Conservation (phyloP, 2,797 vertebrate species). For the Esox masquinongy region DNA sequence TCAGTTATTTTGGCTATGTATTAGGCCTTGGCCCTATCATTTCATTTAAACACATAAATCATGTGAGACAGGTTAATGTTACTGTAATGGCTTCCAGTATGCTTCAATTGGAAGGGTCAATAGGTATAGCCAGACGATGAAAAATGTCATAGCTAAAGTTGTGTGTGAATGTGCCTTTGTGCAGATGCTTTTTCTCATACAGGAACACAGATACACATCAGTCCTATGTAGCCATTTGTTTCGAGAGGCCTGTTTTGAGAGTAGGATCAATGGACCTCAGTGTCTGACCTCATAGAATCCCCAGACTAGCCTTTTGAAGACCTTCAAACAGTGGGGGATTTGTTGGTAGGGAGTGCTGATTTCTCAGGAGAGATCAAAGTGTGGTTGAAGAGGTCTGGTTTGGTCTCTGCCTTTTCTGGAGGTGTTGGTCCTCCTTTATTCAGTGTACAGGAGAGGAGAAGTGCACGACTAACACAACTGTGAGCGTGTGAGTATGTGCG, state of each 20-base stretch:
- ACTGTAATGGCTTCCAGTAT: constrained; percentile 39
- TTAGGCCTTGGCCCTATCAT: constrained; percentile 16
- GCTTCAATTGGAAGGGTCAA: constrained; percentile 44
- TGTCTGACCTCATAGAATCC: neutral
- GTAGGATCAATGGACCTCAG: neutral
- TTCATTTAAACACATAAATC: constrained; percentile 41
- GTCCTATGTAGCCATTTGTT: constrained; percentile 8
- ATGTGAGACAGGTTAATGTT: constrained; percentile 41
- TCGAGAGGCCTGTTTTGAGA: neutral
- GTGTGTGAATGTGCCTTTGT: neutral
- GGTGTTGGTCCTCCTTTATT: constrained; percentile 17
- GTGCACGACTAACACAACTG: neutral
- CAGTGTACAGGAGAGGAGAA: constrained; percentile 1
- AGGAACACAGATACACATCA: neutral
- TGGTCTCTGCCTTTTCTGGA: neutral
- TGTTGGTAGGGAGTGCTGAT: neutral
- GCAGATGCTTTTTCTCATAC: neutral
- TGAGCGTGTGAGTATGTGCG: neutral
- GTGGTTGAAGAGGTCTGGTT: constrained; percentile 2
- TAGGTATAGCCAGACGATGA: constrained; percentile 11
- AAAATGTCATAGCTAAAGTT: neutral
- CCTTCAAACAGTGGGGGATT: neutral
- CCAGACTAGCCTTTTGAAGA: constrained; percentile 1
- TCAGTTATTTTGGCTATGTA: neutral
- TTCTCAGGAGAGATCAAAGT: constrained; percentile 1